These are phyloP conservation scores for Suillia variegata DNA, from an alignment of 2,888 invertebrate species.

Conservation along the genomic window DNA sequence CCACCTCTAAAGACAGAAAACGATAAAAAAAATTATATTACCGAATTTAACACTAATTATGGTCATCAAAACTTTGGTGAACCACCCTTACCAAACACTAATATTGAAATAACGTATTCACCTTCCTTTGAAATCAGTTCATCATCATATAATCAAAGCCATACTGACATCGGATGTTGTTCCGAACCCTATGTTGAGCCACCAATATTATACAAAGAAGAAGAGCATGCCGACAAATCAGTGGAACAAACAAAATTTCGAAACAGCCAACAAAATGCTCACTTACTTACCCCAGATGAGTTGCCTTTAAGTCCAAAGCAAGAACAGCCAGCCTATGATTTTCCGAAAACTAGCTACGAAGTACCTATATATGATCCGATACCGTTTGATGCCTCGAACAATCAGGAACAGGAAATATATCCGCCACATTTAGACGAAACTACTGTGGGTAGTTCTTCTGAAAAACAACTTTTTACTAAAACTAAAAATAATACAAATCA, in stretches of 20 bases:
- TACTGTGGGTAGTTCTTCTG: background rate
- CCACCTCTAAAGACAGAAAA: constrained; percentile 20
- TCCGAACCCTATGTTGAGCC: constrained; percentile 39
- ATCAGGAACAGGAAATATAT: constrained; percentile 47
- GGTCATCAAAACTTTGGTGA: constrained; percentile 47
- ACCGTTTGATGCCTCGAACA: constrained; percentile 50
- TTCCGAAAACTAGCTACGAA: constrained; percentile 58
- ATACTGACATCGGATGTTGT: constrained; percentile 37
- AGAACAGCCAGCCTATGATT: constrained; percentile 53
- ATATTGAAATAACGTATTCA: constrained; percentile 50
- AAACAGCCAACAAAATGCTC: constrained; percentile 5
- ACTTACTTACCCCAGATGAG: constrained; percentile 38
- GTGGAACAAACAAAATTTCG: constrained; percentile 32
- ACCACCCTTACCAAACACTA: constrained; percentile 39
- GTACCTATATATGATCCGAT: constrained; percentile 59
- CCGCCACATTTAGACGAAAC: constrained; percentile 41
- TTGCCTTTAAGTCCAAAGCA: constrained; percentile 53
- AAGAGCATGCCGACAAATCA: constrained; percentile 27
- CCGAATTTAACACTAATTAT: background rate
- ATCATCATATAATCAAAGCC: constrained; percentile 30
- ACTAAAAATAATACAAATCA: too few relatives aligned
- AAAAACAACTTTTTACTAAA: too few relatives aligned
- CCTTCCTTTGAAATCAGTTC: constrained; percentile 52
- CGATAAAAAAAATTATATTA: constrained; percentile 37
- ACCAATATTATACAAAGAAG: background rate